Evolutionary conservation across 2,797 vertebrate species (phyloP), one percentile per base, ranked within the genome.

Genomic region (Chaetophractus vellerosus): DNA sequence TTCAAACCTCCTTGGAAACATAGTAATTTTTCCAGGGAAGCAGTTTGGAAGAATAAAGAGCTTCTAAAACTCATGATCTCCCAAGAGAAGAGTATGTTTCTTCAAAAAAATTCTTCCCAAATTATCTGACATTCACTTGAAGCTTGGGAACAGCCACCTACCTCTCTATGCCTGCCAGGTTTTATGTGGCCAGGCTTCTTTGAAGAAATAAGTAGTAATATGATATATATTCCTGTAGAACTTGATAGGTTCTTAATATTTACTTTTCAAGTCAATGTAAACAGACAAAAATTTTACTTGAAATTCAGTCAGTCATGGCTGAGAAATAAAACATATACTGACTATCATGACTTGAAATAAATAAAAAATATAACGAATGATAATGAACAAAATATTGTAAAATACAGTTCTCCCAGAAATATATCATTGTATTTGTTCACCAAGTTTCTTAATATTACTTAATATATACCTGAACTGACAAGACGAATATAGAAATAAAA

Each of bases 261-360:
- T 96, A 16, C 78, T 97, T 98, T 97, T 80, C 64, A 75, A 92
- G 78, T 33, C 82, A 94, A 26, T 85, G 52, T 75, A 93, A 97
- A 85, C 52, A 80, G 88, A 90, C 75, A 88, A 76, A 92, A 97
- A 88, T 50, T 88, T 81, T 93, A 85, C 74, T 93, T 90, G 79
- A 96, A 95, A 94, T 97, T 74, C 86, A 88, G 80, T 78, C 52
- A 94, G 61, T 92, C 6, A 19, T 36, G 91, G 21, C 19, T 80
- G 64, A 89, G 90, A 52, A 94, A 94, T 14, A 19, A 81, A 92
- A 97, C 79, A 75, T 33, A 85, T 23, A 68, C 64, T 89, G 61
- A 68, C 55, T 71, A 33, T 8, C 36, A 36, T 26, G 10, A 90
- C 19, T 94, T 78, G 23, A 55, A 94, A 88, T 82, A 85, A 88